A percentile compares a stretch with the other conserved stretches of the same genome.
These are phyloP conservation scores for Catocala sponsa DNA, from an alignment of 2,888 invertebrate species.

Conservation along the genomic window DNA sequence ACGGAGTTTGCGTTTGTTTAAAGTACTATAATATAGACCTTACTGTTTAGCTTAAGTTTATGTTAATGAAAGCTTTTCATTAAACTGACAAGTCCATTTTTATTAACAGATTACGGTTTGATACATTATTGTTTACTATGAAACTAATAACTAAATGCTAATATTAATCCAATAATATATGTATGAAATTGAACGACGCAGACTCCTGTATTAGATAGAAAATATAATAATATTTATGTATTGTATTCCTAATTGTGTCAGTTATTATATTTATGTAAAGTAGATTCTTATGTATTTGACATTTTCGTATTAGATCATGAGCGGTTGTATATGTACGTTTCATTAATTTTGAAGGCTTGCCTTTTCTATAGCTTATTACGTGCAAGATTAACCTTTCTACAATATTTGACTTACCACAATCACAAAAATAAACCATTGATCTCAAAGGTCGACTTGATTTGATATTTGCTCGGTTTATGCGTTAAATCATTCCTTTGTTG, in stretches of 20 bases:
- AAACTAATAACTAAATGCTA: neutral
- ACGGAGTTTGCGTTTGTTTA: slow-evolving; percentile 40
- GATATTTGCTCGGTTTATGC: neutral
- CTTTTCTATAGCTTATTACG: slow-evolving; percentile 25
- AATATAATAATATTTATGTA: slow-evolving; percentile 39
- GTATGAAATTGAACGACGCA: slow-evolving; percentile 23
- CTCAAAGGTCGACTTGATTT: neutral
- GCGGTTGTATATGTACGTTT: slow-evolving; percentile 28
- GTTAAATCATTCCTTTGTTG: slow-evolving; percentile 33
- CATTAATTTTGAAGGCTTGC: slow-evolving; percentile 23
- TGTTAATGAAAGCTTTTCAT: slow-evolving; percentile 6
- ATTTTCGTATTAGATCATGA: slow-evolving; percentile 13
- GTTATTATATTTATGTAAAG: slow-evolving; percentile 10
- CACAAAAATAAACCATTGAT: slow-evolving; percentile 1
- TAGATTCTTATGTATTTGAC: slow-evolving; percentile 3
- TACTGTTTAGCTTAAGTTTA: slow-evolving; percentile 14
- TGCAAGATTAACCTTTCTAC: slow-evolving; percentile 5
- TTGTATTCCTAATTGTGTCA: slow-evolving; percentile 29
- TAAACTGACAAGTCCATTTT: slow-evolving; percentile 26
- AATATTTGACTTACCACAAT: neutral
- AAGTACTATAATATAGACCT: slow-evolving; percentile 5
- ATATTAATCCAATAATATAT: neutral
- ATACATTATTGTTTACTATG: slow-evolving; percentile 21
- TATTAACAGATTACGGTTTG: slow-evolving; percentile 20
- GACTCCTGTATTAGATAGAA: slow-evolving; percentile 39